Percentiles rank a stretch among this genome's conserved stretches.
Evolutionary conservation across 1,140 invertebrate species (phyloP).

Genomic region (Conopomorpha cramerella): DNA sequence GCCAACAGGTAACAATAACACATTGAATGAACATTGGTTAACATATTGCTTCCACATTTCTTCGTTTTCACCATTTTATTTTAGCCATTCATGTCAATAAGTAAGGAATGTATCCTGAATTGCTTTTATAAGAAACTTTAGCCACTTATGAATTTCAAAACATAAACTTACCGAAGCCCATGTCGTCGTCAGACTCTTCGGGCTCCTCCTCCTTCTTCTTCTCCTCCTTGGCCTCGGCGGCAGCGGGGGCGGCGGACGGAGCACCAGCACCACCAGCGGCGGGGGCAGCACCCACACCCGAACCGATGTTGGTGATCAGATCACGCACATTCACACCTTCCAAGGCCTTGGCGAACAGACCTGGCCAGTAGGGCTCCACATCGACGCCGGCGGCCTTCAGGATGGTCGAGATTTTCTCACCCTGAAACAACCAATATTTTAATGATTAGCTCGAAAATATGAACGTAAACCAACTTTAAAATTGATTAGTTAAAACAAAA

Average conservation of each 20-base stretch:
- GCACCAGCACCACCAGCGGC: conserved; percentile 70
- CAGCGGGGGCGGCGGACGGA: conserved; percentile 66
- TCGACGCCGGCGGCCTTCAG: conserved; percentile 95
- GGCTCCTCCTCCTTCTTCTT: conserved; percentile 85
- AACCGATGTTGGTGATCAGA: conserved; percentile 93
- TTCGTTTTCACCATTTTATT: no score
- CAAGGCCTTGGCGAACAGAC: conserved; percentile 95
- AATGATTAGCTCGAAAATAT: not conserved
- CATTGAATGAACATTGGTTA: conserved; percentile 15
- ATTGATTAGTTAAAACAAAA: not conserved
- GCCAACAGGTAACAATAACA: no score
- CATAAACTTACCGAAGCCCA: conserved; percentile 92
- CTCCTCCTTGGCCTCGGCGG: conserved; percentile 74
- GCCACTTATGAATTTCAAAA: no score
- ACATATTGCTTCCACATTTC: no score
- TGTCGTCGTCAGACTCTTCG: conserved; percentile 90
- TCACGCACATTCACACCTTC: conserved; percentile 94
- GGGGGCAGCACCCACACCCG: conserved; percentile 84
- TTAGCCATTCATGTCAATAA: no score
- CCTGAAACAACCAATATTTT: conserved; percentile 68
- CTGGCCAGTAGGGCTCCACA: conserved; percentile 99
- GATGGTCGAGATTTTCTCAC: conserved; percentile 96
- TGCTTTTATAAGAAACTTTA: no score
- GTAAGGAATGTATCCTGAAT: no score
- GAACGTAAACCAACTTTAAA: conserved; percentile 2